Evolutionary conservation across 2,888 invertebrate species (phyloP), one percentile per base, ranked within the genome.

Genomic region (Metopia argyrocephala): DNA sequence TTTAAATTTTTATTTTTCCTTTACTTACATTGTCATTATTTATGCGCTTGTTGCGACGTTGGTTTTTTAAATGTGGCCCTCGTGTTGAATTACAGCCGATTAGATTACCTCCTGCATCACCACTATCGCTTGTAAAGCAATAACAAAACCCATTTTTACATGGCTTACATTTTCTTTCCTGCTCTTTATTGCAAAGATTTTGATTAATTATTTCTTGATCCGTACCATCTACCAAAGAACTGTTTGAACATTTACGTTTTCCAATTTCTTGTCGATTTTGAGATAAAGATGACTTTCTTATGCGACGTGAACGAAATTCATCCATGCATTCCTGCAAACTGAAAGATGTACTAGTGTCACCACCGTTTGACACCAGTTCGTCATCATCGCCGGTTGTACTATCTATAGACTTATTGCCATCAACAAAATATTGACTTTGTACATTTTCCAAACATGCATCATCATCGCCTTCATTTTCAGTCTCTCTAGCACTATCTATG

Each of bases 111-210:
- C 57, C 57, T 1, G 76, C 82, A 52, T 90, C 90, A 4, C 89
- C 90, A 66, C 90, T 90, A 84, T 90, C 90, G 79, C 90, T 90
- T 23, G 90, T 89, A 82, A 90, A 90, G 76, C 91, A 90, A 69
- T 90, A 90, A 62, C 91, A 90, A 75, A 90, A 89, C 12, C 91
- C 90, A 78, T 89, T 87, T 78, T 87, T 85, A 76, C 91, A 90
- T 1, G 89, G 91, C 52, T 90, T 90, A 15, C 85, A 87, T 74
- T 86, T 87, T 9, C 89, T 86, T 69, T 89, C 89, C 27, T 88
- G 89, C 5, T 86, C 86, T 78, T 89, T 89, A 68, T 89, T 89
- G 62, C 87, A 86, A 25, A 86, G 84, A 83, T 89, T 89, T 76
- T 89, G 89, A 69, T 88, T 87, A 18, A 89, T 89, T 76, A 89